phyloP scores from a whole-genome alignment of 2,113 vertebrate species.

The Mellivora capensis region DNA sequence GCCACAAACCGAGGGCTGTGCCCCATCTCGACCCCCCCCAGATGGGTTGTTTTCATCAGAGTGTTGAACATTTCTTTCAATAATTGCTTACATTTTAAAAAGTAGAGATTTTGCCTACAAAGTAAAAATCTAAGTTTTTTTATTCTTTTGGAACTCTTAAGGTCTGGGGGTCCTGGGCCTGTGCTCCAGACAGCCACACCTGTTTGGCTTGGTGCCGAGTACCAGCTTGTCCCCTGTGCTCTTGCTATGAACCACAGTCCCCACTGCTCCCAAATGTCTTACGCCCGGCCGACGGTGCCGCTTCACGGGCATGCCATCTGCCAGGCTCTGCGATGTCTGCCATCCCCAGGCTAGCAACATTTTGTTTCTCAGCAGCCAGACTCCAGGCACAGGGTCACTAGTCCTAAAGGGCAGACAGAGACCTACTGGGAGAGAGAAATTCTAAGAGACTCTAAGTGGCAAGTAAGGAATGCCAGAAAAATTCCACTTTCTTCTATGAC shows the following conservation, averaged over 20 bases:
- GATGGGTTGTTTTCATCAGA: background rate
- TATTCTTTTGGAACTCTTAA: background rate
- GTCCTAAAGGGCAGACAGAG: background rate
- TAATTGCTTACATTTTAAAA: background rate
- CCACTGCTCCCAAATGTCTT: fast-evolving
- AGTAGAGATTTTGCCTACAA: background rate
- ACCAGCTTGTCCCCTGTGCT: background rate
- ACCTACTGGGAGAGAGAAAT: background rate
- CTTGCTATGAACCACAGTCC: background rate
- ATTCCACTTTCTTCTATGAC: background rate
- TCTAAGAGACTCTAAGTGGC: background rate
- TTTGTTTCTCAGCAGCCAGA: background rate
- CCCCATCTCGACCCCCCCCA: background rate
- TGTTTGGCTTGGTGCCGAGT: background rate
- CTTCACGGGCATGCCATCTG: background rate
- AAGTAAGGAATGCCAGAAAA: background rate
- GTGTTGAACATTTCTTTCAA: background rate
- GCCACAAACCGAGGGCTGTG: fast-evolving
- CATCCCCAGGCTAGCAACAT: fast-evolving
- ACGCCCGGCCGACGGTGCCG: fast-evolving
- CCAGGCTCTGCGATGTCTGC: fast-evolving
- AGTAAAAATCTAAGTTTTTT: background rate
- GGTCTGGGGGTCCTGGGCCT: background rate
- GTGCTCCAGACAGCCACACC: fast-evolving
- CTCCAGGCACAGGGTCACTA: background rate